Conservation (phyloP, 2,888 invertebrate species). For the Netelia virgata region DNA sequence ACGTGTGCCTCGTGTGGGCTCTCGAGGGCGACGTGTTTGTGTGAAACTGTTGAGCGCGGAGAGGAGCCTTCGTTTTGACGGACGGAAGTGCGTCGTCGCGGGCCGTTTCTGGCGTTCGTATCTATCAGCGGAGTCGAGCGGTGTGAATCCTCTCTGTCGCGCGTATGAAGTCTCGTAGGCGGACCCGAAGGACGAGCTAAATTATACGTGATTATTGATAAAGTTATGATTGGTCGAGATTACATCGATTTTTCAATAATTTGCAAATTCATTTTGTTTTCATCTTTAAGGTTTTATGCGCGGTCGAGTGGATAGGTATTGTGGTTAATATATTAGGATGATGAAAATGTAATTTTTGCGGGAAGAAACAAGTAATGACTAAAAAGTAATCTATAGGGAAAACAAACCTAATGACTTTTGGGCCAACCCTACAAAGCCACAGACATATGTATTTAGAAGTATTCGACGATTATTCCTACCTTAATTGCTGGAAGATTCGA, state of each 20-base stretch:
- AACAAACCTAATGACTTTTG: no score
- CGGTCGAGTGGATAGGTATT: no score
- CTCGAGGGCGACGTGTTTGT: neutral
- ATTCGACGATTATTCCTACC: neutral
- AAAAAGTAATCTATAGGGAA: no score
- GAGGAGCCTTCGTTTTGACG: conserved; percentile 61
- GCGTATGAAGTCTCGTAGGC: conserved; percentile 69
- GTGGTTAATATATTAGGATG: no score
- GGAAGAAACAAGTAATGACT: no score
- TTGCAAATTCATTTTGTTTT: no score
- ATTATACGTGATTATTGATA: neutral
- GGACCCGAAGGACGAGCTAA: conserved; percentile 45
- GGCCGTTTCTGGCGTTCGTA: conserved; percentile 53
- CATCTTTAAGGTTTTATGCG: no score
- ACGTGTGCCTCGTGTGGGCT: neutral
- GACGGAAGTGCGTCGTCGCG: conserved; percentile 68
- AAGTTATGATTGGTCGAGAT: no score
- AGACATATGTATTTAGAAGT: no score
- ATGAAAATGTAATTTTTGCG: no score
- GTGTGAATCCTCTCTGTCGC: conserved; percentile 75
- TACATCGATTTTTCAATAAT: no score
- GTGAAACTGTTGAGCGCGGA: conserved; percentile 38
- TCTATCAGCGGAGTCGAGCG: conserved; percentile 70
- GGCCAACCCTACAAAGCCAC: no score
- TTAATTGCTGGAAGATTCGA: neutral